Evolutionary conservation across 2,113 vertebrate species (phyloP), one percentile per base, ranked within the genome.

Genomic region (Paramormyrops kingsleyae): DNA sequence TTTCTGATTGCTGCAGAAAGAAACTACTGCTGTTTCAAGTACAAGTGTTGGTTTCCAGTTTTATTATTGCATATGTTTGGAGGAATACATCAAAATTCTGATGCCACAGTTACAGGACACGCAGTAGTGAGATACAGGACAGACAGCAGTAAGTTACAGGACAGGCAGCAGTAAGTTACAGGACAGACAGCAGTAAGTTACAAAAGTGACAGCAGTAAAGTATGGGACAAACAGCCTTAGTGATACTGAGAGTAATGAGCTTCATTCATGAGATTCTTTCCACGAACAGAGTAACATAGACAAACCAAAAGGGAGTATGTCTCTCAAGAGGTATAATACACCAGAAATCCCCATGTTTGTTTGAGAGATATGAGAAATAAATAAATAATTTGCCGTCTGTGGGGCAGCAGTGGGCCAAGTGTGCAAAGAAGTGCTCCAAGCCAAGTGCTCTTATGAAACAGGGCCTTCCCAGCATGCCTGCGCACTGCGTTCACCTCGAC

Each of bases 391-490:
- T 12, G 6, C 15, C 10, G 46, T 50, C 12, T 87, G 84, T 31
- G 46, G 47, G 15, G 46, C 49, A 15, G 62, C 47, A 50, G n/a
- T 17, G 24, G 84, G n/a, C 27, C 84, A 50, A 31, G 46, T 50
- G 77, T 50, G 70, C 10, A 7, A 62, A 59, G 17, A 6, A 4
- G 35, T 21, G 44, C 90, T 66, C 77, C 85, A 27, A 70, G 91
- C 88, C 80, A 91, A 35, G 17, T 6, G 88, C 56, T 52, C 53
- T 86, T 35, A 88, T 89, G 87, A 86, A 27, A 27, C 80, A 88
- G 50, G 52, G 8, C 90, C 87, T 88, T 90, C 90, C 90, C 19
- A 83, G 62, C 53, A 47, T 52, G 66, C 86, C 50, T 35, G 52
- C 46, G 17, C 66, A 44, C 59, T 53, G 49, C 1, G 46, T 6